These are phyloP conservation scores for Melanerpes formicivorus DNA, from an alignment of 2,113 vertebrate species.

Conservation along the genomic window DNA sequence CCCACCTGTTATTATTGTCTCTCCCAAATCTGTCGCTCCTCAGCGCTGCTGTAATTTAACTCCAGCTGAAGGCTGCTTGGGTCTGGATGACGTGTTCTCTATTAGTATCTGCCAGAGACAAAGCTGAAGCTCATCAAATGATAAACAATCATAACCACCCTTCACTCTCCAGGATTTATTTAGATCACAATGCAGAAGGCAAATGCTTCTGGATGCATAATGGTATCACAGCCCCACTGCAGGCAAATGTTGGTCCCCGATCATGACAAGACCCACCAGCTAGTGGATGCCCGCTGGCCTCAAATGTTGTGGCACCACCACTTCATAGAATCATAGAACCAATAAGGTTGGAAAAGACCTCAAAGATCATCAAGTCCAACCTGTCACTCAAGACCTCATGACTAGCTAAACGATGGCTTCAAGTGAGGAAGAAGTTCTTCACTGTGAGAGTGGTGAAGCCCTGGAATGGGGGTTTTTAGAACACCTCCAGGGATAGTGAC, in stretches of 20 bases:
- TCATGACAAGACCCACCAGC: background rate
- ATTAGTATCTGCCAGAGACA: constrained; percentile 10
- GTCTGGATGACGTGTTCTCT: constrained; percentile 5
- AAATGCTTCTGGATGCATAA: background rate
- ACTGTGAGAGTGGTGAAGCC: no score
- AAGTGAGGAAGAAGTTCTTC: no score
- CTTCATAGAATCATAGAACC: no score
- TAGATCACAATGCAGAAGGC: accelerated
- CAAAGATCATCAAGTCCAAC: no score
- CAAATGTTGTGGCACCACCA: background rate
- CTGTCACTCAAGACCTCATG: no score
- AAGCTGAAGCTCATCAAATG: constrained; percentile 22
- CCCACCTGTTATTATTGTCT: constrained; percentile 42
- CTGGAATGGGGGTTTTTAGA: no score
- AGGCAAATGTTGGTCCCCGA: accelerated
- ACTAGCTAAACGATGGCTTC: no score
- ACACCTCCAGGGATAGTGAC: no score
- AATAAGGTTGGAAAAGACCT: no score
- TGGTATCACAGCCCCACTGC: background rate
- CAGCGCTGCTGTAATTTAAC: constrained; percentile 29
- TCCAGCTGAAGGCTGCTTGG: constrained; percentile 24
- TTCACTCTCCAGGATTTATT: background rate
- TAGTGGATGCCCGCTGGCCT: background rate
- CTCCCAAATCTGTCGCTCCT: constrained; percentile 19
- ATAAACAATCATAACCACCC: background rate